Percentiles rank a stretch among this genome's conserved stretches.
Evolutionary conservation across 2,797 vertebrate species (phyloP).

Genomic region (Nothura maculosa): DNA sequence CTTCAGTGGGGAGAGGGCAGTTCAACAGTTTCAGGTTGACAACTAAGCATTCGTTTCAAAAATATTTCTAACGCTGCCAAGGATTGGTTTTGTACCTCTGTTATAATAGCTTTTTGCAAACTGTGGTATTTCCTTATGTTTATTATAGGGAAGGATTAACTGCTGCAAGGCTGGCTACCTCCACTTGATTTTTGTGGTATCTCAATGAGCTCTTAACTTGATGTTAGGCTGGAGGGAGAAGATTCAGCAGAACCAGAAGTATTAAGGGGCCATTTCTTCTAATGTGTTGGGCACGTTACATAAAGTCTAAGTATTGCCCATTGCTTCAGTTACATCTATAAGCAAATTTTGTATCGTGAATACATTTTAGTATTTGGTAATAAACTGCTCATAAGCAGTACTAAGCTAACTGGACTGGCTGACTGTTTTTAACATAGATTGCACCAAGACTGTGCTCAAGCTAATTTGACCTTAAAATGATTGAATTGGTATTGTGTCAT

Average conservation of each 20-base stretch:
- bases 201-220: neutral
- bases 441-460: neutral
- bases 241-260: neutral
- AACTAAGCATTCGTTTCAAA: neutral
- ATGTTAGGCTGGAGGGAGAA: neutral
- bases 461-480: neutral
- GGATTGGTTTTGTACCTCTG: neutral
- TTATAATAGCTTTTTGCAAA: neutral
- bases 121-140: fast-evolving
- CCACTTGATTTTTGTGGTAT: neutral
- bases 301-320: neutral
- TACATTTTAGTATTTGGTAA: neutral
- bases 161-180: neutral
- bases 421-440: neutral
- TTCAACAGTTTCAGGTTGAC: neutral
- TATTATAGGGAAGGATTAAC: neutral
- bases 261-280: neutral
- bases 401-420: neutral
- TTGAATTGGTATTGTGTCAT: neutral
- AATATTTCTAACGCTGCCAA: fast-evolving
- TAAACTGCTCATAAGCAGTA: neutral
- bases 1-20: neutral
- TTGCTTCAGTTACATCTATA: neutral
- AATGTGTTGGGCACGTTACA: neutral
- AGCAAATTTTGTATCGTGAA: neutral